These are phyloP conservation scores for Diuraphis noxia DNA, from an alignment of 1,140 invertebrate genomes.

Conservation along the genomic window DNA sequence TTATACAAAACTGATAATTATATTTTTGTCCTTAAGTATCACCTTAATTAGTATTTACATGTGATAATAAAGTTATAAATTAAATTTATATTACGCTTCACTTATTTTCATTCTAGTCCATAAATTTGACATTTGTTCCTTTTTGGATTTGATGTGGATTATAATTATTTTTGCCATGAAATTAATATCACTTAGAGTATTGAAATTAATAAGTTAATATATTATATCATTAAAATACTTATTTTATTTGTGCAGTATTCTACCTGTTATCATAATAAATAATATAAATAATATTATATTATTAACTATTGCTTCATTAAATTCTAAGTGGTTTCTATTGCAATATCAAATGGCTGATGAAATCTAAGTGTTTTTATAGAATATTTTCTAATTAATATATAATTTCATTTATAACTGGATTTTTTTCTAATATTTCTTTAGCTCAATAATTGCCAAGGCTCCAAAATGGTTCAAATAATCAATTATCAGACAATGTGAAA, in stretches of 20 bases:
- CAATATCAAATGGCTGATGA: background rate
- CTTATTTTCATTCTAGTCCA: background rate
- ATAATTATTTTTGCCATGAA: no score
- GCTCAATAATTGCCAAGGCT: background rate
- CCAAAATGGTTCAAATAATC: background rate
- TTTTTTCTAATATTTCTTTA: background rate
- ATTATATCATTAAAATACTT: background rate
- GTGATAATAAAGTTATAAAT: slow-evolving; percentile 42
- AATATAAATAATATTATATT: no score
- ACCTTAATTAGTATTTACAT: slow-evolving; percentile 2
- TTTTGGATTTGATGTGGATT: background rate
- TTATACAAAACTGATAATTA: slow-evolving; percentile 29
- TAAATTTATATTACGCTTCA: background rate
- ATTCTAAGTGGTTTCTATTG: background rate
- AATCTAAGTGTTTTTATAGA: background rate
- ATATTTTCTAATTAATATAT: background rate
- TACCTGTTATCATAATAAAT: no score
- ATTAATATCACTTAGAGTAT: background rate
- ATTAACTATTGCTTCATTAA: background rate
- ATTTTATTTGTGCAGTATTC: background rate
- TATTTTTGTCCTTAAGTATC: background rate
- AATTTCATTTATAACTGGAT: background rate
- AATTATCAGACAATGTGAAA: background rate
- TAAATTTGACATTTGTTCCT: background rate
- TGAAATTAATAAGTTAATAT: background rate